phyloP scores from a whole-genome alignment of 2,797 vertebrate genomes.

The Uromys caudimaculatus region DNA sequence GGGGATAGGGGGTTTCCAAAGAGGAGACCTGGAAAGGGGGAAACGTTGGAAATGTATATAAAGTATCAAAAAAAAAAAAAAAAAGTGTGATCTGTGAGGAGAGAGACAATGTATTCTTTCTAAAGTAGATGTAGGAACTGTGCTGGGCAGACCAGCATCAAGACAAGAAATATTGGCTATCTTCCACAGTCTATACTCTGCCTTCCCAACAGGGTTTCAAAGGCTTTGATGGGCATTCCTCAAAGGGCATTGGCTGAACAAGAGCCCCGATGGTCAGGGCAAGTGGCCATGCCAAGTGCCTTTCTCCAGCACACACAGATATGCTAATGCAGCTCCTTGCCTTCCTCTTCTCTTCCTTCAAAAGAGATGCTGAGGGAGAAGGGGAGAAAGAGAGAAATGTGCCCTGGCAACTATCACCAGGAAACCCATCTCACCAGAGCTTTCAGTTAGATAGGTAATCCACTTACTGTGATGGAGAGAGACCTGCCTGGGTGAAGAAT shows the following conservation, averaged over 20 bases:
- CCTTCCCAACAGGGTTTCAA: neutral
- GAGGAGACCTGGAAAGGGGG: no score
- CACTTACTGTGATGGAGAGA: neutral
- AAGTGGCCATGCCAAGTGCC: accelerated
- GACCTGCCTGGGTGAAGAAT: neutral
- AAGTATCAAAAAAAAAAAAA: no score
- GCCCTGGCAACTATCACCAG: constrained; percentile 29
- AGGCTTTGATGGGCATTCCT: neutral
- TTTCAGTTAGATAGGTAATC: constrained; percentile 53
- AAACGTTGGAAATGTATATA: no score
- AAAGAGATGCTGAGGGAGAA: neutral
- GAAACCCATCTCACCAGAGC: constrained; percentile 49
- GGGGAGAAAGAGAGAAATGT: neutral
- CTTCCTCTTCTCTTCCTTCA: neutral
- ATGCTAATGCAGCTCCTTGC: neutral
- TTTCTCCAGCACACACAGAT: neutral
- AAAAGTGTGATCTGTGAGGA: neutral
- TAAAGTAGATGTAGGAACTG: neutral
- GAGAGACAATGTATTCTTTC: neutral
- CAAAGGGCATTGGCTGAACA: neutral
- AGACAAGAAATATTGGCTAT: neutral
- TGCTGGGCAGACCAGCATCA: neutral
- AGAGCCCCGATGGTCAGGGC: neutral
- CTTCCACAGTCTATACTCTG: neutral
- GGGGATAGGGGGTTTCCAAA: no score